phyloP scores from a whole-genome alignment of 2,888 invertebrate species.

The Microctonus aethiopoides region DNA sequence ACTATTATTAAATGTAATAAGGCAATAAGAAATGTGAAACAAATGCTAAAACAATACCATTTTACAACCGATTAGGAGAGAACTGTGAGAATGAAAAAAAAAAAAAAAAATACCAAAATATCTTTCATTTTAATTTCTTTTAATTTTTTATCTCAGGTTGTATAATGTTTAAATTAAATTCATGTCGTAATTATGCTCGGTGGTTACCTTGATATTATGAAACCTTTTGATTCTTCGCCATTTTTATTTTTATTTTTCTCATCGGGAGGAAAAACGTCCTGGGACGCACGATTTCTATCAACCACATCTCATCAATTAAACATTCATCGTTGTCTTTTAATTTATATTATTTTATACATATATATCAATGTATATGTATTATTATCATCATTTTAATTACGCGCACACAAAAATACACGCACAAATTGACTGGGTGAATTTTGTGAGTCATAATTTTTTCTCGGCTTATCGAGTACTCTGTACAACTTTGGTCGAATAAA shows the following conservation, averaged over 20 bases:
- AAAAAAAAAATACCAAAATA: slow-evolving; percentile 21
- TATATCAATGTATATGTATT: background rate
- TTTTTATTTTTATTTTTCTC: background rate
- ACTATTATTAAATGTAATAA: slow-evolving; percentile 56
- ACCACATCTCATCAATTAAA: background rate
- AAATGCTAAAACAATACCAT: slow-evolving; percentile 51
- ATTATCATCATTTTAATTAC: slow-evolving; percentile 1
- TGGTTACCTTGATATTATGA: slow-evolving; percentile 30
- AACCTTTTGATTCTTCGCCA: background rate
- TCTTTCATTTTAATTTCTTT: slow-evolving; percentile 34
- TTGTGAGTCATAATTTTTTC: slow-evolving; percentile 13
- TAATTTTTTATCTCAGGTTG: slow-evolving; percentile 62
- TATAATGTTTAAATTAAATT: slow-evolving; percentile 64
- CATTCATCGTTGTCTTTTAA: background rate
- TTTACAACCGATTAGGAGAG: slow-evolving; percentile 48
- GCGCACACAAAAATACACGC: background rate
- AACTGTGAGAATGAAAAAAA: slow-evolving; percentile 42
- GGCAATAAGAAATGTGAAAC: slow-evolving; percentile 63
- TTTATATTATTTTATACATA: slow-evolving; percentile 1
- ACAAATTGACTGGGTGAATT: background rate
- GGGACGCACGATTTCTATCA: background rate
- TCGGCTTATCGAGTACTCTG: slow-evolving; percentile 28
- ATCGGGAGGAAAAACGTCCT: background rate
- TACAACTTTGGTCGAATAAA: slow-evolving; percentile 26
- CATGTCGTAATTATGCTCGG: slow-evolving; percentile 61